A percentile compares a stretch with the other conserved stretches of the same genome.
phyloP scores from a whole-genome alignment of 2,113 vertebrate species.

The Strix aluco region DNA sequence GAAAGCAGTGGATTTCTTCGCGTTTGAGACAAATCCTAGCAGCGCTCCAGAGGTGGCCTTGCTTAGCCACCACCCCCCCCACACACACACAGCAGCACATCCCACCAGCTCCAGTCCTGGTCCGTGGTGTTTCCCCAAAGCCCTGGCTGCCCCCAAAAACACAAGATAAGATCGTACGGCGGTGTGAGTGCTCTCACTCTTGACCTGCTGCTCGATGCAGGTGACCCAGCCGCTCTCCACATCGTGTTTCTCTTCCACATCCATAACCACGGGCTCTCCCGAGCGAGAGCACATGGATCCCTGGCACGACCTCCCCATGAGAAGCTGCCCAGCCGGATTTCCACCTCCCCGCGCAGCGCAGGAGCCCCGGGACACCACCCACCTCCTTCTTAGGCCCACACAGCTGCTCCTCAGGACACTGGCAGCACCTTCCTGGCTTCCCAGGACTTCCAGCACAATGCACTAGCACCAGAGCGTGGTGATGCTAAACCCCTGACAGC shows the following conservation, averaged over 20 bases:
- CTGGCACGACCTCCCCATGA: background rate
- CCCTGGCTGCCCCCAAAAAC: background rate
- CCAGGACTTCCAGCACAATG: background rate
- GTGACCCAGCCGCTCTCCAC: background rate
- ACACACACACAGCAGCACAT: rapidly evolving
- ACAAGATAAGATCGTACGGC: too few relatives aligned
- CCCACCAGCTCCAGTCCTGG: background rate
- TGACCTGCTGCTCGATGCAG: background rate
- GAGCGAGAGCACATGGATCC: background rate
- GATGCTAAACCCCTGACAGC: background rate
- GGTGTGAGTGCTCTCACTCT: background rate
- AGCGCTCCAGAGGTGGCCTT: background rate
- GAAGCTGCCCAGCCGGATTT: background rate
- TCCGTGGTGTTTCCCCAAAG: too few relatives aligned
- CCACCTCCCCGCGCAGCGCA: background rate
- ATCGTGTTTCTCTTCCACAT: background rate
- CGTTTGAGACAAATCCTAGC: background rate
- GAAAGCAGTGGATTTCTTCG: background rate
- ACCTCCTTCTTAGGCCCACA: background rate
- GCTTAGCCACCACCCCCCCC: background rate
- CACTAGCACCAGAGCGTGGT: background rate
- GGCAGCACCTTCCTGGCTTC: background rate
- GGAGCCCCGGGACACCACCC: background rate
- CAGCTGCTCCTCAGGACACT: background rate
- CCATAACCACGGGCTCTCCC: background rate